These are phyloP conservation scores for Apus apus DNA, from an alignment of 2,113 vertebrate species.

Conservation along the genomic window DNA sequence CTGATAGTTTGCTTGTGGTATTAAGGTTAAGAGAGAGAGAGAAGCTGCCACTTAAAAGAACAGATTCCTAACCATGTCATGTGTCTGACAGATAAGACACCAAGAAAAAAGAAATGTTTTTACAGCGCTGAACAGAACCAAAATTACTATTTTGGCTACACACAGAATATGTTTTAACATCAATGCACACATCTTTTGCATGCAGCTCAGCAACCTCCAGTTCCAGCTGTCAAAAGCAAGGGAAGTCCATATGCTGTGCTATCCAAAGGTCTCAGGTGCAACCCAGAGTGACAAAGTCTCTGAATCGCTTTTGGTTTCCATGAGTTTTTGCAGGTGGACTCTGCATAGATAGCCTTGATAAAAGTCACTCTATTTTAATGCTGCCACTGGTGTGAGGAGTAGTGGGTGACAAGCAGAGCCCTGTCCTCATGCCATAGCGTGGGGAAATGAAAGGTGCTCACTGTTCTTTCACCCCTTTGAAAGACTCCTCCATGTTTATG, in stretches of 20 bases:
- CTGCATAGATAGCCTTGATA: neutral
- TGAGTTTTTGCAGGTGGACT: neutral
- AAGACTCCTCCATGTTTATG: neutral
- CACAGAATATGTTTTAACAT: constrained; percentile 1
- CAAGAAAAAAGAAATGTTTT: constrained; percentile 3
- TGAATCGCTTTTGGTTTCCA: neutral
- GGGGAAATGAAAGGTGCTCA: neutral
- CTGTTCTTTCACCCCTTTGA: neutral
- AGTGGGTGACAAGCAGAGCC: neutral
- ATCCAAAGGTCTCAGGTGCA: constrained; percentile 18
- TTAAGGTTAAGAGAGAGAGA: constrained; percentile 5
- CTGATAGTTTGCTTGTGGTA: constrained; percentile 25
- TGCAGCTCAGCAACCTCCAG: neutral
- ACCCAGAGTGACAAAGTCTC: neutral
- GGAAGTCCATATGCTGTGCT: neutral
- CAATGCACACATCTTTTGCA: neutral
- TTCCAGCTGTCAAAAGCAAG: neutral
- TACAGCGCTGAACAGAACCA: neutral
- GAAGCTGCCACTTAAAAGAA: constrained; percentile 63
- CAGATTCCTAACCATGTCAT: constrained; percentile 47
- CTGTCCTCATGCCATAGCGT: neutral
- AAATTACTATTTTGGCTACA: constrained; percentile 7
- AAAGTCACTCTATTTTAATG: neutral
- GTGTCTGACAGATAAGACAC: constrained; percentile 43
- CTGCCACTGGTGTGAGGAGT: neutral